Evolutionary conservation across 1,140 invertebrate species (phyloP).

Genomic region (Papilio polyxenes): DNA sequence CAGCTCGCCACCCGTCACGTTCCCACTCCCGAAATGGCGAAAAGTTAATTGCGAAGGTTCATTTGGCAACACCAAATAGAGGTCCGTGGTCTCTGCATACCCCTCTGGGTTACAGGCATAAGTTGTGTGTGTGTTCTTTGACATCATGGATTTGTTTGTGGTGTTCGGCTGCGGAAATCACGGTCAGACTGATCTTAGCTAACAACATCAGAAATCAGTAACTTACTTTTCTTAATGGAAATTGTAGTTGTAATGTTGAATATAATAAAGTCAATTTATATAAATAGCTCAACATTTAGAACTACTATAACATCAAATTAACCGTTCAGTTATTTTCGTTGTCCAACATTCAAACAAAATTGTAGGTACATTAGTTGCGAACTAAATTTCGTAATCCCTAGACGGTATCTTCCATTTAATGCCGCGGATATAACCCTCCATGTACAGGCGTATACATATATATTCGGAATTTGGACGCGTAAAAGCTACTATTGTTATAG

Average conservation of each 20-base stretch:
- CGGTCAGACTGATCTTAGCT: too few species aligned
- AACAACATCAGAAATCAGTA: too few species aligned
- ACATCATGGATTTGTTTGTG: too few species aligned
- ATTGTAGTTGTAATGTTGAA: neutral
- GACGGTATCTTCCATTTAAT: conserved; percentile 24
- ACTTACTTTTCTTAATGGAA: neutral
- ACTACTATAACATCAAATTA: neutral
- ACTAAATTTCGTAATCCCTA: conserved; percentile 23
- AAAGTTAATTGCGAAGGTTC: too few species aligned
- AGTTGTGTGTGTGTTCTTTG: too few species aligned
- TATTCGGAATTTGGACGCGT: conserved; percentile 31
- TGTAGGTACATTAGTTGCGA: neutral
- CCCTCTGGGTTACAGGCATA: too few species aligned
- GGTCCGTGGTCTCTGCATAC: too few species aligned
- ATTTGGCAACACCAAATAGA: too few species aligned
- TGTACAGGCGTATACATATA: conserved; percentile 4
- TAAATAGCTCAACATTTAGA: neutral
- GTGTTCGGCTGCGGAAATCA: too few species aligned
- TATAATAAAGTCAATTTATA: neutral
- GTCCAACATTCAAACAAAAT: neutral
- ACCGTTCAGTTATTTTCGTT: conserved; percentile 14
- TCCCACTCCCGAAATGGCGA: too few species aligned
- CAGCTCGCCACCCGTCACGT: too few species aligned
- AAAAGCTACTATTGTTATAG: conserved; percentile 39
- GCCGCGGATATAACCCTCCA: neutral